Conservation (phyloP, 2,888 invertebrate genomes). For the Heteromurus nitidus region DNA sequence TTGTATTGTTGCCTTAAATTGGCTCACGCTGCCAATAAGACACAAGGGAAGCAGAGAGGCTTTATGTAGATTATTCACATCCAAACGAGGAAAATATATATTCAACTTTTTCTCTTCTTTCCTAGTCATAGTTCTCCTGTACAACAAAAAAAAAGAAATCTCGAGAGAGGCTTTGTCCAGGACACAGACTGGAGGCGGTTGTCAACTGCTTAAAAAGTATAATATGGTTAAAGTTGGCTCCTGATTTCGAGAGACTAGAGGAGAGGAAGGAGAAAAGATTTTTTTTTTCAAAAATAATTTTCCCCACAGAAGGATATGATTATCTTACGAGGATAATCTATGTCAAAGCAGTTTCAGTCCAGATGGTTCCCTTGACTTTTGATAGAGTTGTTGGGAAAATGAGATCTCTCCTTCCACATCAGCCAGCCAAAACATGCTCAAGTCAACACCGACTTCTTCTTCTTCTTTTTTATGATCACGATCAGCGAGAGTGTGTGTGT, state of each 20-base stretch:
- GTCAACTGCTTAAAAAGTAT: conserved; percentile 62
- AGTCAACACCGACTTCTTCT: background rate
- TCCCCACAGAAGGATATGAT: conserved; percentile 41
- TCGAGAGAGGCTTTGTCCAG: conserved; percentile 35
- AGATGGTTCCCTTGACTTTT: conserved; percentile 63
- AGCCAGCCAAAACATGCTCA: too few relatives aligned
- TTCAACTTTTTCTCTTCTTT: conserved; percentile 34
- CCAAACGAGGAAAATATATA: background rate
- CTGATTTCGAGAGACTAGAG: conserved; percentile 23
- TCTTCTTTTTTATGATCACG: background rate
- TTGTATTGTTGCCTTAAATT: conserved; percentile 33
- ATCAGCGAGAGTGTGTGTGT: background rate
- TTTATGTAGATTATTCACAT: conserved; percentile 11
- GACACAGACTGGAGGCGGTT: conserved; percentile 43
- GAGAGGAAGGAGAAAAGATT: conserved; percentile 27
- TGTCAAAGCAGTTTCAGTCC: conserved; percentile 59
- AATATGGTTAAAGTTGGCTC: conserved; percentile 60
- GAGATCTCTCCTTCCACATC: conserved; percentile 20
- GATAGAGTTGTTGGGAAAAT: conserved; percentile 44
- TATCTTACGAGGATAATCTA: conserved; percentile 58
- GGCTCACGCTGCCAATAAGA: conserved; percentile 14
- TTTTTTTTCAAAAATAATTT: conserved; percentile 51
- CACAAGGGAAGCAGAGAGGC: background rate
- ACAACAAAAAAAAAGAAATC: conserved; percentile 23
- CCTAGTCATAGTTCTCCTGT: background rate